Conservation (phyloP, 1,140 invertebrate species). For the Penaeus indicus region DNA sequence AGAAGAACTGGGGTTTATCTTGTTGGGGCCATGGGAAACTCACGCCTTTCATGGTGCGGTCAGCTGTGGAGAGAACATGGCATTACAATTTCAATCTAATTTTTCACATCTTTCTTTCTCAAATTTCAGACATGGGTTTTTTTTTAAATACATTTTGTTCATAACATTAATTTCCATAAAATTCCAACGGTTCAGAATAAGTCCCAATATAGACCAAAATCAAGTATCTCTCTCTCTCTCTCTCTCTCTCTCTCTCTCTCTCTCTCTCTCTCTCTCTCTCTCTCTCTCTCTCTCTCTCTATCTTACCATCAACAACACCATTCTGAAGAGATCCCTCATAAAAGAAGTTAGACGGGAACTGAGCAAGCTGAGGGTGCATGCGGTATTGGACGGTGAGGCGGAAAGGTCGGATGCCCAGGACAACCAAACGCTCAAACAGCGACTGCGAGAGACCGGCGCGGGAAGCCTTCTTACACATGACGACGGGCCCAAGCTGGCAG, state of each 20-base stretch:
- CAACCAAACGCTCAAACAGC: constrained; percentile 96
- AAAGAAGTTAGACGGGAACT: constrained; percentile 99
- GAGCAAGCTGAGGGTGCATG: constrained; percentile 97
- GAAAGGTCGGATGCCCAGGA: constrained; percentile 95
- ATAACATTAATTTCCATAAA: too few relatives aligned
- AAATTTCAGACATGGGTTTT: too few relatives aligned
- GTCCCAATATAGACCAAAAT: too few relatives aligned
- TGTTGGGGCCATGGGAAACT: constrained; percentile 98
- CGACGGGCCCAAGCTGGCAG: constrained; percentile 97
- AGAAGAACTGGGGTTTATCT: constrained; percentile 99
- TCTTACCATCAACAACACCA: constrained; percentile 89
- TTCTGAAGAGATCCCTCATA: constrained; percentile 99
- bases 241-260: too few relatives aligned
- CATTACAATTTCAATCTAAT: not conserved
- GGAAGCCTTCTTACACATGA: constrained; percentile 99
- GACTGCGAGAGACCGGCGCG: constrained; percentile 97
- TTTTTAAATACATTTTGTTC: too few relatives aligned
- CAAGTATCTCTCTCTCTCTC: too few relatives aligned
- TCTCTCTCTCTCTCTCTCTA: not conserved
- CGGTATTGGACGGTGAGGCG: constrained; percentile 98
- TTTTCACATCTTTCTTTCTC: not conserved
- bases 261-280: too few relatives aligned
- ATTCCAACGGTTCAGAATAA: too few relatives aligned
- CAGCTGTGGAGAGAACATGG: constrained; percentile 75
- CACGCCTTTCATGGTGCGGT: constrained; percentile 88